Conservation (phyloP, 2,888 invertebrate species). For the Apamea monoglypha region DNA sequence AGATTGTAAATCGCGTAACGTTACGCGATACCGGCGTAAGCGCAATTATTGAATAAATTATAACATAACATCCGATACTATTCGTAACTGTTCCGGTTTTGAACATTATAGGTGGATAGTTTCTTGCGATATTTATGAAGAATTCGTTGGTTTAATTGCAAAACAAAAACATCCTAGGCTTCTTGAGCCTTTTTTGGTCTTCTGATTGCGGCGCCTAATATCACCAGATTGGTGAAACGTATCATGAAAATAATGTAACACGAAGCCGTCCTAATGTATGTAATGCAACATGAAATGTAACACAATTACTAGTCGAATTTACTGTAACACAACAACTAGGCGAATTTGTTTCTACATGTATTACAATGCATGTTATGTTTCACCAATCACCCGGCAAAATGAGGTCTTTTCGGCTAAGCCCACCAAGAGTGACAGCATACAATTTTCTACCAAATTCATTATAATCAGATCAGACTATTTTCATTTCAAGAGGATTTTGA, state of each 20-base stretch:
- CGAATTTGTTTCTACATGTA: neutral
- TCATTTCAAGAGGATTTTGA: neutral
- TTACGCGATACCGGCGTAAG: slow-evolving; percentile 58
- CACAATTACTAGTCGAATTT: neutral
- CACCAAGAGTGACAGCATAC: neutral
- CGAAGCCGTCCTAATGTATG: no score
- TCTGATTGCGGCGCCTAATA: neutral
- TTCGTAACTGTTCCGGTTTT: slow-evolving; percentile 66
- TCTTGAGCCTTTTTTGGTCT: neutral
- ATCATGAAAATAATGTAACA: no score
- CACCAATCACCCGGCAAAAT: neutral
- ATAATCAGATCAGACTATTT: neutral
- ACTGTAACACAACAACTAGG: neutral
- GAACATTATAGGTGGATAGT: slow-evolving; percentile 43
- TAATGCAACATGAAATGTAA: neutral
- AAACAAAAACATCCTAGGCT: neutral
- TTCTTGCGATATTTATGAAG: slow-evolving; percentile 35
- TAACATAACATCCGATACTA: slow-evolving; percentile 68
- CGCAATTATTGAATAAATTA: slow-evolving; percentile 65
- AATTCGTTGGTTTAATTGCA: slow-evolving; percentile 17
- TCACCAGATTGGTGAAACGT: no score
- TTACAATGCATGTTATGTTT: neutral
- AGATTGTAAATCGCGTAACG: slow-evolving; percentile 53
- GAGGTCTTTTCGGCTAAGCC: neutral
- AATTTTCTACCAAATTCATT: neutral